Evolutionary conservation across 2,888 invertebrate genomes (phyloP), one percentile per base, ranked within the genome.

Genomic region (Melieria crassipennis): DNA sequence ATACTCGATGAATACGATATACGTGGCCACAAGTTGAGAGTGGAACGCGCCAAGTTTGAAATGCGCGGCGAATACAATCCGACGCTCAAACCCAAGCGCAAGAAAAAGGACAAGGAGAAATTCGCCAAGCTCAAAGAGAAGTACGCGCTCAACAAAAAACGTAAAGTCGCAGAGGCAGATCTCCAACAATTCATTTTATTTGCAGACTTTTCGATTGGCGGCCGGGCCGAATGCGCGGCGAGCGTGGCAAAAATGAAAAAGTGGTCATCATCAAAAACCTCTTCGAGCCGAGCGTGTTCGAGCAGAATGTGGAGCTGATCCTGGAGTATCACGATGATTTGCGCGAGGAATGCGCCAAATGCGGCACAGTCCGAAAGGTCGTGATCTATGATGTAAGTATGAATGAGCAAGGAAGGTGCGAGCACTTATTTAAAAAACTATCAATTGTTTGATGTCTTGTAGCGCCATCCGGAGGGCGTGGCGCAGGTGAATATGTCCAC

Each of bases 51-150:
- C 4, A 92, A 93, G 82, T 99, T 99, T 84, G 92, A 97, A 86
- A 89, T 97, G 90, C 98, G 98, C 87, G 98, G 98, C 11, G 89
- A 90, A 61, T 99, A 95, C 85, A 95, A 99, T 88, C 98, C 99
- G 3, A 91, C 92, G 0, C 90, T 96, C 69, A 97, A 96, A 85
- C 96, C 96, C 0, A 97, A 96, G 85, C 93, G 94, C 85, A 94
- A 93, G 84, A 94, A 92, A 86, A 94, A 94, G 84, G 96, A 96
- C 76, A 92, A 96, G 79, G 95, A 98, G 77, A 98, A 97, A 83
- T 84, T 96, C 69, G 95, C 94, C 87, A 96, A 96, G 86, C 92
- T 93, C 87, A 95, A 98, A 84, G 94, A 97, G 83, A 97, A 96
- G 91, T 93, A 86, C 86, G 84, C 71, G 6, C 3, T 10, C 10